Percentiles rank a stretch among this genome's conserved stretches.
Conservation (phyloP, 2,888 invertebrate genomes). For the Stictocephala bisonia region DNA sequence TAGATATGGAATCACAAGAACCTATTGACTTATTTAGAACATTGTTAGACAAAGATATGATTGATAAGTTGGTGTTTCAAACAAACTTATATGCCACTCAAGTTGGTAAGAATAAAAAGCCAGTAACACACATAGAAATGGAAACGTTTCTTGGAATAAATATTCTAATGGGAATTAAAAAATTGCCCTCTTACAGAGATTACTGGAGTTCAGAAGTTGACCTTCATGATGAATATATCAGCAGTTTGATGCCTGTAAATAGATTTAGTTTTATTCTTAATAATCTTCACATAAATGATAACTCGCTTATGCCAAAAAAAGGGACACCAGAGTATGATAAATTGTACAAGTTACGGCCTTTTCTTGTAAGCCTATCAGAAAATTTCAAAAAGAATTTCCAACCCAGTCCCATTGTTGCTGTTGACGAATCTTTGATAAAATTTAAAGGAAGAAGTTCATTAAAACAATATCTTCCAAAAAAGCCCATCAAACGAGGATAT, state of each 20-base stretch:
- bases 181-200: conserved; percentile 52
- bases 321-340: too few relatives aligned
- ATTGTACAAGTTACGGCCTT: conserved; percentile 40
- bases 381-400: conserved; percentile 26
- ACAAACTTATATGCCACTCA: conserved; percentile 37
- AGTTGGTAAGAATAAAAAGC: not conserved
- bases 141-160: conserved; percentile 52
- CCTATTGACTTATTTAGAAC: conserved; percentile 3
- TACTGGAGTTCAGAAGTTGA: conserved; percentile 51
- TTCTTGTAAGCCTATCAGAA: conserved; percentile 7
- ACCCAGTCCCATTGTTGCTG: conserved; percentile 15
- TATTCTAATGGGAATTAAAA: conserved; percentile 54
- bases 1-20: not conserved
- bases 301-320: too few relatives aligned
- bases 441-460: not conserved
- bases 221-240: conserved; percentile 52
- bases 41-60: not conserved
- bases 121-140: conserved; percentile 29
- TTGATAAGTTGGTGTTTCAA: conserved; percentile 17
- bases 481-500: conserved; percentile 16
- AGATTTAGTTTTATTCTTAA: conserved; percentile 55
- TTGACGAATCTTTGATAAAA: conserved; percentile 56
- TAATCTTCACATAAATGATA: conserved; percentile 58
- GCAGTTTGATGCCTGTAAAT: conserved; percentile 50
- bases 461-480: conserved; percentile 46